A percentile compares a stretch with the other conserved stretches of the same genome.
Evolutionary conservation across 2,113 vertebrate species (phyloP).

Genomic region (Seriola quinqueradiata): DNA sequence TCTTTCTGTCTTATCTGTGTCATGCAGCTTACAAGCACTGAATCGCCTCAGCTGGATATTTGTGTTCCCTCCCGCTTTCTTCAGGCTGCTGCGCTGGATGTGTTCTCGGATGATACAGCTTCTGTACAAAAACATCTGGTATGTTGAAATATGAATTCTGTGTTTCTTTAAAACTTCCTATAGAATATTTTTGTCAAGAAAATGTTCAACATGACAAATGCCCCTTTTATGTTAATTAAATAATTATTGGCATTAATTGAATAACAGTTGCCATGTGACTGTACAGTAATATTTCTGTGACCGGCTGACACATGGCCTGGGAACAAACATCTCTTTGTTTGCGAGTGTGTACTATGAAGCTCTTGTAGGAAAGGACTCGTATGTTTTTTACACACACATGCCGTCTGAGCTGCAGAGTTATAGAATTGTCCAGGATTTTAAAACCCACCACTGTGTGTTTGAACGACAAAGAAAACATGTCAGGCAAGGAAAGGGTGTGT

Average conservation of each 20-base stretch:
- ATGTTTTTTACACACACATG: not conserved
- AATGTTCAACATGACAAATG: not conserved
- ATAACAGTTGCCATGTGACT: not conserved
- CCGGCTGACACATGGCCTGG: not conserved
- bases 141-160: conserved; percentile 36
- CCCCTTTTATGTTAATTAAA: not conserved
- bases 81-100: conserved; percentile 10
- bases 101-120: conserved; percentile 19
- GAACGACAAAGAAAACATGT: conserved; percentile 32
- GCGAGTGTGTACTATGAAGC: not conserved
- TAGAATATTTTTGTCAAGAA: not conserved
- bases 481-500: conserved; percentile 61
- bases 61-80: not conserved
- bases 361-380: not conserved
- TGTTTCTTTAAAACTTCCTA: not conserved
- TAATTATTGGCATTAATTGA: not conserved
- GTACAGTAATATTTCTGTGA: not conserved
- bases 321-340: conserved; percentile 6
- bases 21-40: not conserved
- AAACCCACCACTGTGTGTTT: not conserved
- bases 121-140: conserved; percentile 40
- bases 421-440: not conserved
- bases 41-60: conserved; percentile 4
- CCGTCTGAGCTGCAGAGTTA: not conserved
- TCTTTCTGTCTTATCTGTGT: conserved; percentile 9